Evolutionary conservation across 2,888 invertebrate species (phyloP), one percentile per base, ranked within the genome.

Genomic region (Hemistola chrysoprasaria): DNA sequence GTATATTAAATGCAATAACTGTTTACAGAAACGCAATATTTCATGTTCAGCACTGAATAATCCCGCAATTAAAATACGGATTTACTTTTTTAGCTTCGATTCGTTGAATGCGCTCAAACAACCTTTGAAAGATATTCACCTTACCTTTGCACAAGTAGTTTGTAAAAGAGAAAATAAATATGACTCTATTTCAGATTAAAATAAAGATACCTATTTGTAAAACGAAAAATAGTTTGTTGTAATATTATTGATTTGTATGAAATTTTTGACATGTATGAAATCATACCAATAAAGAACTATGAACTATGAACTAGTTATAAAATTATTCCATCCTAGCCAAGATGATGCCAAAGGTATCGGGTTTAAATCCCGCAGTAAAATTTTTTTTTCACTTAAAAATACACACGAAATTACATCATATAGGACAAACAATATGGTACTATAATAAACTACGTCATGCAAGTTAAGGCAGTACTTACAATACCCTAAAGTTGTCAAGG

Each of bases 401-500:
- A n/a, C n/a, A n/a, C n/a, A n/a, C n/a, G n/a, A n/a, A n/a, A n/a
- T n/a, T n/a, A n/a, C n/a, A n/a, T n/a, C n/a, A n/a, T n/a, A n/a
- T 21, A 33, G 46, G 20, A 35, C 8, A 36, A 20, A 39, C 31
- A 28, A 36, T 27, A 40, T 34, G 47, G n/a, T n/a, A n/a, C n/a
- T n/a, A n/a, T n/a, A n/a, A 2, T 40, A 50, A 30, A 33, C 43
- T 10, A 44, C 9, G 28, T 38, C 77, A 73, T 77, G 76, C 76
- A 64, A 49, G 53, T 42, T 27, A 24, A 57, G 57, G 61, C 65
- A 66, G 71, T 88, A 88, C 87, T 88, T 81, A 87, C 87, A 70
- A 87, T 85, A 62, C 87, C 86, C 87, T 88, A 86, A 39, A 72
- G 79, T 71, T 71, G 79, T 62, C 72, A 82, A 78, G 71, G 62